Evolutionary conservation across 2,888 invertebrate genomes (phyloP).

Genomic region (Diachrysia chrysitis): DNA sequence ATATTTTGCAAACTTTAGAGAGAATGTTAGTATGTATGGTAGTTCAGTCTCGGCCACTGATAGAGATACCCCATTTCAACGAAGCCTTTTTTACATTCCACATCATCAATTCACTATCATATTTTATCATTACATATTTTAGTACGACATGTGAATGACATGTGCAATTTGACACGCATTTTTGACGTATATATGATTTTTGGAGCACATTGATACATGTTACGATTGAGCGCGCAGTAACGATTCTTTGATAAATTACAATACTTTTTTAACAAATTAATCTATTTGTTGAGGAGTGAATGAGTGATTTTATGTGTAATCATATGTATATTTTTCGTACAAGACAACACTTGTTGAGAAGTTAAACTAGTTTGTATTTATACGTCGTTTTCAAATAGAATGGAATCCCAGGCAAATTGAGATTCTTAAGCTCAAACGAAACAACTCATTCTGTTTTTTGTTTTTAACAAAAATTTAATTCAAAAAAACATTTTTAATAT

Average conservation of each 20-base stretch:
- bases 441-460: too few relatives aligned
- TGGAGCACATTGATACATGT: slow-evolving; percentile 18
- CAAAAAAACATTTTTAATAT: not conserved
- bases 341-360: too few relatives aligned
- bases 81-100: slow-evolving; percentile 10
- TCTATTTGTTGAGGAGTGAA: too few relatives aligned
- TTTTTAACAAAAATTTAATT: too few relatives aligned
- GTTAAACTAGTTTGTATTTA: too few relatives aligned
- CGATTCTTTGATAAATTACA: slow-evolving; percentile 27
- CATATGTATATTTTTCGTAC: too few relatives aligned
- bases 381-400: not conserved
- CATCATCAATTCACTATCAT: slow-evolving; percentile 11
- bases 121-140: slow-evolving; percentile 1
- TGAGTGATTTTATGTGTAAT: too few relatives aligned
- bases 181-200: slow-evolving; percentile 17
- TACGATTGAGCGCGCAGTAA: not conserved
- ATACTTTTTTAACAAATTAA: too few relatives aligned
- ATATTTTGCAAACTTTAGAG: slow-evolving; percentile 2
- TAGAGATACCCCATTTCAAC: not conserved
- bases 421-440: too few relatives aligned
- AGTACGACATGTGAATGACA: slow-evolving; percentile 16
- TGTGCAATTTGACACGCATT: slow-evolving; percentile 29
- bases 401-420: not conserved
- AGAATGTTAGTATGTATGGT: slow-evolving; percentile 18
- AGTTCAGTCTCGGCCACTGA: slow-evolving; percentile 31